Base-by-base conservation (phyloP, 2,113 vertebrate genomes). In the Aegithalos caudatus region DNA sequence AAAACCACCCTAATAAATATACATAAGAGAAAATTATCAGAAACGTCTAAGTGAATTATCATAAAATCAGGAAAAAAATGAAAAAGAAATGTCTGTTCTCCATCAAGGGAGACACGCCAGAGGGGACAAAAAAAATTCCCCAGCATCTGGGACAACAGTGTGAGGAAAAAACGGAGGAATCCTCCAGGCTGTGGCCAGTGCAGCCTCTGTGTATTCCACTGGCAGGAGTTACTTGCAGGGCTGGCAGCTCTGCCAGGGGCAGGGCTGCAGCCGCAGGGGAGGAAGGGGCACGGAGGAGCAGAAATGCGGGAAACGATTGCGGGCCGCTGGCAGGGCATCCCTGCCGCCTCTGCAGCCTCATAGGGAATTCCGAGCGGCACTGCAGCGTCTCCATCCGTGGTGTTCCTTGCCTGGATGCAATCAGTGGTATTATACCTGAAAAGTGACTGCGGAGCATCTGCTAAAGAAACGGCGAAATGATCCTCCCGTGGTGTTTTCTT, bases 351-450 rank as follows among this genome's bases (percentile, higher is more conserved):
- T 69, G 1, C 37, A 42, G 84, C 2, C 93, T 90, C 4, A 11
- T 28, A 47, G 87, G 66, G 64, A 86, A 93, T 88, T 62, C 6
- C 11, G 83, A 91, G 88, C 22, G 74, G 86, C 21, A 77, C 58
- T 80, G 83, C 86, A 74, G 66, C 1, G 42, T 56, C 88, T 93
- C 2, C 1, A 9, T 37, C 88, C 76, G 1, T 65, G 92, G 73
- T 88, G 92, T 12, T 95, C 80, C 0, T 88, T 22, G 65, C 88
- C 78, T 17, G 88, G 71, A 4, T 96, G 96, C 88, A 95, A 95
- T 94, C 95, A 96, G 77, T 2, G 17, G 88, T 8, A 96, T 94
- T 95, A 94, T 95, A 70, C 60, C 86, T 71, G 92, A 51, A 12
- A 84, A 94, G 83, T 51, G 83, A 12, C 86, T 83, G 77, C 64